Conservation (phyloP, 2,888 invertebrate species). For the Marasmarcha lunaedactyla region DNA sequence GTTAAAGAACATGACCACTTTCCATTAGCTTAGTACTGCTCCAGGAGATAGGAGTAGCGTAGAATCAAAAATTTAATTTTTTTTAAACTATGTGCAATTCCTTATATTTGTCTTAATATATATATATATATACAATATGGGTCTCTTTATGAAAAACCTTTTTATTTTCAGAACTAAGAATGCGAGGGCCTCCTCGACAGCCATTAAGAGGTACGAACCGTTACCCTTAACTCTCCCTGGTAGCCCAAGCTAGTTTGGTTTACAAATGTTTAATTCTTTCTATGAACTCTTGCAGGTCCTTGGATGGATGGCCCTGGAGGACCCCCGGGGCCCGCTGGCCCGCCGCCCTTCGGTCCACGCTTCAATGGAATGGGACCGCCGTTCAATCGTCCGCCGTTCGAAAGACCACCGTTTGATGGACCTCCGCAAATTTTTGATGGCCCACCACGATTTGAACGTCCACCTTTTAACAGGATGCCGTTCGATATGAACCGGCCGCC, state of each 20-base stretch:
- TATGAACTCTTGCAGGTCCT: constrained; percentile 34
- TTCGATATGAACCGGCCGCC: constrained; percentile 33
- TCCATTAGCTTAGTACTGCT: too few species aligned
- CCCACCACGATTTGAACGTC: constrained; percentile 21
- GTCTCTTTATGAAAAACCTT: too few species aligned
- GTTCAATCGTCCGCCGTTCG: constrained; percentile 21
- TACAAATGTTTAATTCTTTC: constrained; percentile 7
- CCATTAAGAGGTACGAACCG: constrained; percentile 44
- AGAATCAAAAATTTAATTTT: too few species aligned
- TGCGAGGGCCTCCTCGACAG: constrained; percentile 53
- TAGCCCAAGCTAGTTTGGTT: constrained; percentile 4
- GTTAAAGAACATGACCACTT: too few species aligned
- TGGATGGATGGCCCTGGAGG: constrained; percentile 55
- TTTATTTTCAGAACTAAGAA: constrained; percentile 53
- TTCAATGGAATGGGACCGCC: constrained; percentile 47
- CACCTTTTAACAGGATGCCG: constrained; percentile 26
- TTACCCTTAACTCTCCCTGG: constrained; percentile 7
- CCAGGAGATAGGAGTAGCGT: too few species aligned
- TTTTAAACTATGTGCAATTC: too few species aligned
- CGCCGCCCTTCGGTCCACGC: constrained; percentile 38
- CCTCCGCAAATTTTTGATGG: constrained; percentile 21
- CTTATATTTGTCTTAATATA: too few species aligned
- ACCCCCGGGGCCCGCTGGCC: constrained; percentile 21
- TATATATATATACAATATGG: too few species aligned
- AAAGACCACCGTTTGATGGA: constrained; percentile 11